phyloP scores from a whole-genome alignment of 2,888 invertebrate genomes.

The Cheilosia soror region DNA sequence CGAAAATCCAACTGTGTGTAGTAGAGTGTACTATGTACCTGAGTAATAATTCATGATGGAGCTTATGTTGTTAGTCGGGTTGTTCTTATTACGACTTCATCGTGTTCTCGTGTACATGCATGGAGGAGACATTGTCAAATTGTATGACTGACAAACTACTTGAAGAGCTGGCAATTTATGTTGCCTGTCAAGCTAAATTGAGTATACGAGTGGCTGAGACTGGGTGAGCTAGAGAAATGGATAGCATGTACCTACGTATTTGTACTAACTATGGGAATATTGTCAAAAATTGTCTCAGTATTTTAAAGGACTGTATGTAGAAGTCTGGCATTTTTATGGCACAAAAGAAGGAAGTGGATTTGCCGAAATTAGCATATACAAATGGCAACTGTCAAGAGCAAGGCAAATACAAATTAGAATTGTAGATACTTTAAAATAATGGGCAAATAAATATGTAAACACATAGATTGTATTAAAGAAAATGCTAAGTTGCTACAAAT shows the following conservation, averaged over 20 bases:
- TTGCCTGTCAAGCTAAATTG: constrained; percentile 71
- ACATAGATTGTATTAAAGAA: too few relatives aligned
- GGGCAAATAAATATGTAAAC: background rate
- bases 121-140: constrained; percentile 63
- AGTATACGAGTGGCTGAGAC: constrained; percentile 38
- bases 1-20: constrained; percentile 41
- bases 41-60: constrained; percentile 67
- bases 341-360: constrained; percentile 3
- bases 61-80: constrained; percentile 55
- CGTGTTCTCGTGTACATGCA: constrained; percentile 13
- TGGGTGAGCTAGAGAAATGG: constrained; percentile 37
- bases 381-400: constrained; percentile 12
- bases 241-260: constrained; percentile 18
- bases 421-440: constrained; percentile 24
- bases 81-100: constrained; percentile 39
- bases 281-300: constrained; percentile 56
- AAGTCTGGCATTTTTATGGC: constrained; percentile 41
- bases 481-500: too few relatives aligned
- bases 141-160: constrained; percentile 70
- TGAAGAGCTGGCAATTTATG: constrained; percentile 69
- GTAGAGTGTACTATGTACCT: constrained; percentile 13
- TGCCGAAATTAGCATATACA: constrained; percentile 42
- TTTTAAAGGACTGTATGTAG: constrained; percentile 2
- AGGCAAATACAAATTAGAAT: constrained; percentile 43
- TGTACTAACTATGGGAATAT: background rate